phyloP scores from a whole-genome alignment of 2,888 invertebrate species.

The Scaptomyza polygonia region DNA sequence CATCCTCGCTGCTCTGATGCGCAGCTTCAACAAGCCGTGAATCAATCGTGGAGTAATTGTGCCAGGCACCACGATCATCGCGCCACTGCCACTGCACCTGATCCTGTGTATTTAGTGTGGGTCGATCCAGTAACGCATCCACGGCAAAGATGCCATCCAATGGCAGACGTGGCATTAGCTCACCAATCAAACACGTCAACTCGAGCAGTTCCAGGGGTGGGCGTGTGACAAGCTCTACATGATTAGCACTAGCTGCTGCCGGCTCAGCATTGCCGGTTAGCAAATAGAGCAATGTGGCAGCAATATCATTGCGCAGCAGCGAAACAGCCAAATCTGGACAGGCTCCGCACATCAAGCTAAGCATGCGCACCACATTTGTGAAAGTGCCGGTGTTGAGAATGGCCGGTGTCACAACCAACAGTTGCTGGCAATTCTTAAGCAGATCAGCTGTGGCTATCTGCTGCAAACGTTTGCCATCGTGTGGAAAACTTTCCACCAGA shows the following conservation, averaged over 20 bases:
- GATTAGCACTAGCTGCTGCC: constrained; percentile 78
- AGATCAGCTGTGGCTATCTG: constrained; percentile 96
- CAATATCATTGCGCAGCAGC: constrained; percentile 96
- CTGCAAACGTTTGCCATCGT: constrained; percentile 94
- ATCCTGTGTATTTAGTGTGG: constrained; percentile 88
- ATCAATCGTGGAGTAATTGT: constrained; percentile 96
- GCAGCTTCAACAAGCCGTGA: constrained; percentile 97
- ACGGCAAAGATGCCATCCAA: constrained; percentile 97
- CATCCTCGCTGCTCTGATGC: constrained; percentile 96
- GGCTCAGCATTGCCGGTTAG: constrained; percentile 93
- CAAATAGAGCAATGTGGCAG: constrained; percentile 96
- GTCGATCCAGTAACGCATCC: constrained; percentile 93
- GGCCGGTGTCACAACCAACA: constrained; percentile 96
- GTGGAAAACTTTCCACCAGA: constrained; percentile 97
- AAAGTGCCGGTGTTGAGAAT: constrained; percentile 97
- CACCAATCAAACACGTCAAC: constrained; percentile 98
- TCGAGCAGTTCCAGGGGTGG: constrained; percentile 98
- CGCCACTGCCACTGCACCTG: constrained; percentile 98
- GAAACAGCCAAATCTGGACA: constrained; percentile 97
- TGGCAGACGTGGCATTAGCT: constrained; percentile 98
- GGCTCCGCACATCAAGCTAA: constrained; percentile 97
- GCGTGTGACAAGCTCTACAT: constrained; percentile 94
- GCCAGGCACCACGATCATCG: constrained; percentile 96
- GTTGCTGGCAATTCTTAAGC: constrained; percentile 95
- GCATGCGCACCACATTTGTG: constrained; percentile 97